Conservation (phyloP, 64 coral and sea anemone species). For the Catalaphyllia jardinei region DNA sequence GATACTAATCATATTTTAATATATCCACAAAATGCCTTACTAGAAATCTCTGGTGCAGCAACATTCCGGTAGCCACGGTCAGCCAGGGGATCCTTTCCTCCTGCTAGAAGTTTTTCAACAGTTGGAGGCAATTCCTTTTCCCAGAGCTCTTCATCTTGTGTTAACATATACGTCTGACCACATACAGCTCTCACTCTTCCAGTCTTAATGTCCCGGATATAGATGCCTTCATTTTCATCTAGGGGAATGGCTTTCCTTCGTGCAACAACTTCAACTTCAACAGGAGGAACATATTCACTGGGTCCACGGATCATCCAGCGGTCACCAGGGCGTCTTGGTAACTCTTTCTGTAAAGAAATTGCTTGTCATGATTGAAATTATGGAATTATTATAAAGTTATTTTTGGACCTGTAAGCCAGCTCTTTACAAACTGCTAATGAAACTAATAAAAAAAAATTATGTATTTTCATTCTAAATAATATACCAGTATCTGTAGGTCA, state of each 20-base stretch:
- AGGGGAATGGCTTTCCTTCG: constrained; percentile 91
- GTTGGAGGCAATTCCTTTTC: constrained; percentile 87
- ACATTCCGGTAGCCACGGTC: constrained; percentile 76
- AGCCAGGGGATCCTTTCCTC: constrained; percentile 96
- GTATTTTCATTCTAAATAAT: too few relatives aligned
- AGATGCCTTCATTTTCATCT: constrained; percentile 98
- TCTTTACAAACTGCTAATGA: too few relatives aligned
- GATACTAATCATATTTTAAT: too few relatives aligned
- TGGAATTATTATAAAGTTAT: too few relatives aligned
- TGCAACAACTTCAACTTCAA: constrained; percentile 89
- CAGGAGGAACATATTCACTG: constrained; percentile 93
- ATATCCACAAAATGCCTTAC: constrained; percentile 3
- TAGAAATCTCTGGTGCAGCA: neutral
- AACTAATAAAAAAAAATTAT: too few relatives aligned
- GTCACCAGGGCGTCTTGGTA: constrained; percentile 81
- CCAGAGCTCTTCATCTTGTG: constrained; percentile 97
- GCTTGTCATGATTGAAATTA: too few relatives aligned
- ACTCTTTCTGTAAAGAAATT: constrained; percentile 50
- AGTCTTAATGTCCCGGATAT: constrained; percentile 96
- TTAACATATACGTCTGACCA: constrained; percentile 97
- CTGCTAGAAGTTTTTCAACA: constrained; percentile 80
- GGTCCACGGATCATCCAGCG: constrained; percentile 99
- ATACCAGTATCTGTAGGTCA: too few relatives aligned
- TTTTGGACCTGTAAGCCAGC: too few relatives aligned
- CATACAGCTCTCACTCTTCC: constrained; percentile 95